These are phyloP conservation scores for Ispidina lecontei DNA, from an alignment of 2,797 vertebrate genomes.

Conservation along the genomic window DNA sequence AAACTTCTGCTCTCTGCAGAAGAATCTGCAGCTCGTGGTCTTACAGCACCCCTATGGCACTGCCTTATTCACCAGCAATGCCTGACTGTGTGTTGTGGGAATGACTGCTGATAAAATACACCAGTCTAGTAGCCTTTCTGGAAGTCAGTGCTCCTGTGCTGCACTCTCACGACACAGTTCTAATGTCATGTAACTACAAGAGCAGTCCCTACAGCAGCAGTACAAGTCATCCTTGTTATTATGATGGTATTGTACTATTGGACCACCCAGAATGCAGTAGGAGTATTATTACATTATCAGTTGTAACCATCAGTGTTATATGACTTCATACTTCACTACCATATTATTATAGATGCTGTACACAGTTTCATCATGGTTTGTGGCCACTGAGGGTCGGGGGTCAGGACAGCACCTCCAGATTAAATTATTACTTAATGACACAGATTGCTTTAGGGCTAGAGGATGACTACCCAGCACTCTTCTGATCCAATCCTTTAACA, in stretches of 20 bases:
- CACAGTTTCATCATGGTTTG: not conserved
- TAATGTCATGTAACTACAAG: not conserved
- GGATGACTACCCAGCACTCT: not conserved
- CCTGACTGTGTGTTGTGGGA: rapidly evolving
- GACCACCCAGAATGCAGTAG: not conserved
- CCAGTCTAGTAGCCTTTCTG: not conserved
- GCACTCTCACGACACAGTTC: not conserved
- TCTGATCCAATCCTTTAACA: not conserved
- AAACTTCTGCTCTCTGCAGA: not conserved
- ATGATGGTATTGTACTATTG: rapidly evolving
- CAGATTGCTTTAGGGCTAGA: not conserved
- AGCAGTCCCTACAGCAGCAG: not conserved
- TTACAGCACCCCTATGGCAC: not conserved
- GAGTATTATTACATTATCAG: not conserved
- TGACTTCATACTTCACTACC: not conserved
- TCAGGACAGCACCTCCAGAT: not conserved
- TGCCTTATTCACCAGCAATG: no score
- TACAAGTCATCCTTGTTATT: not conserved
- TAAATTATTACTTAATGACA: not conserved
- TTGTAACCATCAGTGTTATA: not conserved
- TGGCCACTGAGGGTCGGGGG: not conserved
- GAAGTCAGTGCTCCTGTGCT: not conserved
- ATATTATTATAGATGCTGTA: not conserved
- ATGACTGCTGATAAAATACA: not conserved
- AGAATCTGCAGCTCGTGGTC: not conserved